A percentile compares a stretch with the other conserved stretches of the same genome.
Conservation (phyloP, 2,113 vertebrate species). For the Myrmecophaga tridactyla region DNA sequence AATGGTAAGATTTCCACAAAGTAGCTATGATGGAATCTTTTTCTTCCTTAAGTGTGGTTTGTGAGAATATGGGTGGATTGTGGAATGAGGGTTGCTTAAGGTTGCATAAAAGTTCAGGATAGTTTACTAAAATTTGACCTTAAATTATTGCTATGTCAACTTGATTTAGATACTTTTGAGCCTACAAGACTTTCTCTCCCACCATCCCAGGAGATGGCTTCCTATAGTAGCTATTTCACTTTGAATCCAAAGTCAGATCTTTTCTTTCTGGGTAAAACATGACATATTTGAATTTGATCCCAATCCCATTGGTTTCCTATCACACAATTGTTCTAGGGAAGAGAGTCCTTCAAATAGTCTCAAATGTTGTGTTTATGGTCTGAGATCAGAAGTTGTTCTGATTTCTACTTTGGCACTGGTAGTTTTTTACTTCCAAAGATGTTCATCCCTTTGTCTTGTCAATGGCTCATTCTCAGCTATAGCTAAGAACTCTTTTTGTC, state of each 20-base stretch:
- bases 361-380: background rate
- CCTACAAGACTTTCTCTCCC: background rate
- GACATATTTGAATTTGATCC: background rate
- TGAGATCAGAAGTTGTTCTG: background rate
- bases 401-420: no score
- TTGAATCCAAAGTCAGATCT: background rate
- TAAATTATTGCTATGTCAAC: background rate
- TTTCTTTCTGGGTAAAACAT: background rate
- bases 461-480: background rate
- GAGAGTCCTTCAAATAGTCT: background rate
- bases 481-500: background rate
- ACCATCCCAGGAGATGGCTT: background rate
- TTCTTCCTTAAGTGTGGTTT: background rate
- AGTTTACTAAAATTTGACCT: background rate
- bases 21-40: background rate
- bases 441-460: background rate
- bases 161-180: background rate
- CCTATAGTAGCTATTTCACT: background rate
- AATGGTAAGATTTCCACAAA: background rate
- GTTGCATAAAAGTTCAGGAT: background rate
- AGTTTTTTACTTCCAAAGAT: background rate
- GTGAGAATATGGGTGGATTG: background rate
- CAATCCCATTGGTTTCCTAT: background rate
- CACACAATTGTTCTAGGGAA: background rate
- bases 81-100: background rate